Evolutionary conservation across 2,113 vertebrate genomes (phyloP).

Genomic region (Ornithorhynchus anatinus): DNA sequence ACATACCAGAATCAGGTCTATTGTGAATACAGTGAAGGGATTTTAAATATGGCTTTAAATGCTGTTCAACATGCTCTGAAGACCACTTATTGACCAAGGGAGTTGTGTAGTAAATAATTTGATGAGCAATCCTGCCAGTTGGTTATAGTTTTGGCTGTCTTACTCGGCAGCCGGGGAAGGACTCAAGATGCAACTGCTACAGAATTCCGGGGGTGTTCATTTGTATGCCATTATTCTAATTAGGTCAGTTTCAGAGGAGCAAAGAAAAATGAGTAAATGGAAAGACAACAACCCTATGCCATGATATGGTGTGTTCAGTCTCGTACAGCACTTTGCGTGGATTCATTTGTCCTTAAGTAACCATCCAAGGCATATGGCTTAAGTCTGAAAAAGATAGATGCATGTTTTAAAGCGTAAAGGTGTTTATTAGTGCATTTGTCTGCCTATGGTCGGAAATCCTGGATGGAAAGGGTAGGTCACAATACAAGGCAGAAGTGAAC

Average conservation of each 20-base stretch:
- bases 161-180: neutral
- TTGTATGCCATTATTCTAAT: neutral
- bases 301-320: neutral
- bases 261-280: neutral
- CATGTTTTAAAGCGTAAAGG: neutral
- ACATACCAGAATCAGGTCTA: no score
- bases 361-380: neutral
- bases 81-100: neutral
- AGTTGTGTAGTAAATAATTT: neutral
- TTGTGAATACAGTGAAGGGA: neutral
- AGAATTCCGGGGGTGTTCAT: neutral
- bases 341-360: neutral
- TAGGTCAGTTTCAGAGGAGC: neutral
- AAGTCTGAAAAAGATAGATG: neutral
- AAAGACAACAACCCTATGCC: neutral
- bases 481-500: conserved; percentile 13
- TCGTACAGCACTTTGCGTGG: neutral
- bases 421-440: neutral
- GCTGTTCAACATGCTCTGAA: neutral
- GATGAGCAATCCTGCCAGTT: neutral
- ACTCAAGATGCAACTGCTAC: neutral
- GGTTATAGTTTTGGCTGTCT: neutral
- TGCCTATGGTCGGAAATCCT: conserved; percentile 5
- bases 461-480: conserved; percentile 9
- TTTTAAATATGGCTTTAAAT: neutral